A percentile compares a stretch with the other conserved stretches of the same genome.
Conservation (phyloP, 2,113 vertebrate genomes). For the Tupaia chinensis region DNA sequence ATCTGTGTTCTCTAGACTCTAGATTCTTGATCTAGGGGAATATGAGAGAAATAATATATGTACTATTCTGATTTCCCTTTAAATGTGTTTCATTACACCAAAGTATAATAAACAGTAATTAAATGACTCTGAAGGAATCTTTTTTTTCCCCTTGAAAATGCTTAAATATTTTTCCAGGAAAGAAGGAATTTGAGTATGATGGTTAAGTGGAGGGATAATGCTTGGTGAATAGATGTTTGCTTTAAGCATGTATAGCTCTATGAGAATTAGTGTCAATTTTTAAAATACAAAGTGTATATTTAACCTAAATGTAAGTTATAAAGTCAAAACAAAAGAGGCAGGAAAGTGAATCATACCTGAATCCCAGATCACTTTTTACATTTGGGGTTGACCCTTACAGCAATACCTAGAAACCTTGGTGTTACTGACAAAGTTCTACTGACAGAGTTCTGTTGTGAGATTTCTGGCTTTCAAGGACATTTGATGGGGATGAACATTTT, state of each 20-base stretch:
- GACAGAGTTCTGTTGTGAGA: not conserved
- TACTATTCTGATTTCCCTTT: constrained; percentile 48
- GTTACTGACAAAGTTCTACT: not conserved
- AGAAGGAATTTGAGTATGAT: constrained; percentile 22
- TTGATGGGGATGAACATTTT: not conserved
- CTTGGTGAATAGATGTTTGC: constrained; percentile 15
- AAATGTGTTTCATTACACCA: constrained; percentile 19
- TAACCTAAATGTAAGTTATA: constrained; percentile 21
- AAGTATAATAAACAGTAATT: not conserved
- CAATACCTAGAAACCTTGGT: not conserved
- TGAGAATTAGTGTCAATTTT: not conserved
- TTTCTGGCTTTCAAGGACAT: not conserved
- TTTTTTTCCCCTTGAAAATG: not conserved
- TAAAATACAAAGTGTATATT: constrained; percentile 28
- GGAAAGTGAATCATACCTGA: constrained; percentile 13
- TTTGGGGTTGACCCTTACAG: not conserved
- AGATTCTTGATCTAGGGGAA: not conserved
- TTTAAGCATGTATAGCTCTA: not conserved
- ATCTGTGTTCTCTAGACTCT: constrained; percentile 2
- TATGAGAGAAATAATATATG: not conserved
- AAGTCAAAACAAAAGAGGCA: constrained; percentile 40
- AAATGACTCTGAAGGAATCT: not conserved
- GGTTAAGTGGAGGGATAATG: not conserved
- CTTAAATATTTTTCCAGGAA: constrained; percentile 27
- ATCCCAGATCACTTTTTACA: constrained; percentile 27